Percentiles rank a stretch among this genome's conserved stretches.
Conservation (phyloP, 2,888 invertebrate species). For the Cephus rjabovi region DNA sequence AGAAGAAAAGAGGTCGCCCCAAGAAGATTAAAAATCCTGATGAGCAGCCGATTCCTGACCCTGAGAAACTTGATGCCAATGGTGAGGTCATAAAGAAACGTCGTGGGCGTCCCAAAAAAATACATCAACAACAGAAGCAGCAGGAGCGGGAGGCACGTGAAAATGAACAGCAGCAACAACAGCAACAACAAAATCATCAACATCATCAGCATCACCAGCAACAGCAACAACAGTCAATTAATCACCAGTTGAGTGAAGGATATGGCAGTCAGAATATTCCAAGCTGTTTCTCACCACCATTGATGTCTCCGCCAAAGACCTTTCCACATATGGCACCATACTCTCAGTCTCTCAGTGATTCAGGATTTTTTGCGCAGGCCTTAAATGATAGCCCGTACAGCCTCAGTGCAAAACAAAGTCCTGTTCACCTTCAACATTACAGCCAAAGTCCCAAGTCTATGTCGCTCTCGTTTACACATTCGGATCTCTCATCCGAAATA, state of each 20-base stretch:
- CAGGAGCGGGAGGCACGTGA: slow-evolving; percentile 58
- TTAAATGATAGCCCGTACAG: slow-evolving; percentile 61
- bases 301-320: slow-evolving; percentile 61
- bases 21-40: slow-evolving; percentile 84
- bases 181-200: slow-evolving; percentile 47
- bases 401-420: slow-evolving; percentile 63
- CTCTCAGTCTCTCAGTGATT: slow-evolving; percentile 55
- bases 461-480: slow-evolving; percentile 74
- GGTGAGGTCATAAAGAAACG: slow-evolving; percentile 85
- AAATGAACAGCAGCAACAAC: slow-evolving; percentile 48
- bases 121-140: slow-evolving; percentile 68
- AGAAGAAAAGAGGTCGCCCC: slow-evolving; percentile 91
- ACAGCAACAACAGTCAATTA: slow-evolving; percentile 39
- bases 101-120: slow-evolving; percentile 88
- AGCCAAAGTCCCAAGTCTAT: slow-evolving; percentile 65
- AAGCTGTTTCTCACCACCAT: slow-evolving; percentile 60
- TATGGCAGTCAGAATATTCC: slow-evolving; percentile 48
- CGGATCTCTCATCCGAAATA: slow-evolving; percentile 81
- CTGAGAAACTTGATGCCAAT: slow-evolving; percentile 63
- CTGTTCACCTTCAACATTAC: slow-evolving; percentile 65
- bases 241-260: slow-evolving; percentile 51
- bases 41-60: slow-evolving; percentile 70
- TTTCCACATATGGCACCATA: slow-evolving; percentile 64
- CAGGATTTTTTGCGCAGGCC: slow-evolving; percentile 54
- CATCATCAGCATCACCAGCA: slow-evolving; percentile 43